Evolutionary conservation across 2,888 invertebrate genomes (phyloP), one percentile per base, ranked within the genome.

Genomic region (Harmothoe impar): DNA sequence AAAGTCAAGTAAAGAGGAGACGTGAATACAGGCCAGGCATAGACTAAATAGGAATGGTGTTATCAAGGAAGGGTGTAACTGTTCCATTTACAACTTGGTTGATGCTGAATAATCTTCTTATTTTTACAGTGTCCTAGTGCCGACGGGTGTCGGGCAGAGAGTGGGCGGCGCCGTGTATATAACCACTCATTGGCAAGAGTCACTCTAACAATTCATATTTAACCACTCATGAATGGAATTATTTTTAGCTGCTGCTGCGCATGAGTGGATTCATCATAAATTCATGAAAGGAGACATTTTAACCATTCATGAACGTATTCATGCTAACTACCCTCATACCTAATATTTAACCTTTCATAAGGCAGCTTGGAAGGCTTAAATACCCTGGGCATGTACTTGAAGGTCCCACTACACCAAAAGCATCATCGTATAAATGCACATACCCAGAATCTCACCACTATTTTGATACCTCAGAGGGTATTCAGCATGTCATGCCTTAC

Each of bases 311-410:
- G 62, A 62, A 62, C 62, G 62, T 3, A 23, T 3, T 62, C 62
- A 62, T 62, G 23, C 62, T 62, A 62, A 62, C 62, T 25, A 62
- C 62, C 62, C 62, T 7, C 15, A 25, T 62, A 25, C 62, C 23
- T 25, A 23, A 62, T 43, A 43, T 43, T 77, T 77, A 77, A 31
- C 31, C 77, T 29, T 29, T 31, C 43, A 81, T 35, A 43, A 81
- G 81, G 81, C 81, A 81, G 81, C 81, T 35, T 17, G 35, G 81
- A 81, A 43, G 81, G 81, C 81, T 17, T 25, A 33, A 33, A 33
- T 33, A 43, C 43, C 20, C 33, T 43, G 81, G n/a, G 31, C 81
- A 81, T 81, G 81, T 77, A 77, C 77, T 77, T 77, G 7, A 77
- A n/a, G 77, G 31, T 15, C 77, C 77, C 20, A 52, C 62, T 20